Base-by-base conservation (phyloP, 2,797 vertebrate genomes). In the Melanotaenia parkinsoni region DNA sequence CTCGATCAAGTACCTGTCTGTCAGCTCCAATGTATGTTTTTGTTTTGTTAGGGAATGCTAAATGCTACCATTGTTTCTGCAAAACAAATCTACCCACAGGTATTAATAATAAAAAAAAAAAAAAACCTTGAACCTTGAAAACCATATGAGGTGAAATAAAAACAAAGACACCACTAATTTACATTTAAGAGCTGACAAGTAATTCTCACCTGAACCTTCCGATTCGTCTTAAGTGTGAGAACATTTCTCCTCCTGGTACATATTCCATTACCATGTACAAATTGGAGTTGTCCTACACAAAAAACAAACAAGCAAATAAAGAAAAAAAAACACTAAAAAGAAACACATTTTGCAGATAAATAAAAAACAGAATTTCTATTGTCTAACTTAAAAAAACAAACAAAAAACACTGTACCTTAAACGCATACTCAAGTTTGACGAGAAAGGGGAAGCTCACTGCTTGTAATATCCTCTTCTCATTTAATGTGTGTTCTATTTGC, bases 191-290 rank as follows among this genome's bases (percentile, higher is more conserved):
- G 26, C 24, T 6, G 32, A 13, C 1, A 14, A 43, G 5, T 1
- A 68, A 71, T 4, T 38, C 81, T 89, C 84, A 99, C 98, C 98
- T 99, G 95, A 99, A 99, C 93, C 98, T 96, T 90, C 98, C 98
- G 30, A 99, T 99, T 95, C 98, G 95, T 96, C 98, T 96, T 92
- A 99, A 95, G 92, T 99, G 98, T 89, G 98, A 99, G 93, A 99
- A 99, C 98, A 99, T 99, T 94, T 99, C 98, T 83, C 98, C 98
- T 60, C 98, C 98, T 67, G 97, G 97, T 85, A 99, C 97, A 80
- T 99, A 99, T 92, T 99, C 98, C 98, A 99, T 99, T 94, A 99
- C 95, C 98, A 99, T 99, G 93, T 99, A 99, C 95, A 99, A 96
- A 95, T 99, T 99, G 91, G 98, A 99, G 95, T 99, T 99, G 93